Evolutionary conservation across 2,888 invertebrate species (phyloP), one percentile per base, ranked within the genome.

Genomic region (Pseudococcus longispinus): DNA sequence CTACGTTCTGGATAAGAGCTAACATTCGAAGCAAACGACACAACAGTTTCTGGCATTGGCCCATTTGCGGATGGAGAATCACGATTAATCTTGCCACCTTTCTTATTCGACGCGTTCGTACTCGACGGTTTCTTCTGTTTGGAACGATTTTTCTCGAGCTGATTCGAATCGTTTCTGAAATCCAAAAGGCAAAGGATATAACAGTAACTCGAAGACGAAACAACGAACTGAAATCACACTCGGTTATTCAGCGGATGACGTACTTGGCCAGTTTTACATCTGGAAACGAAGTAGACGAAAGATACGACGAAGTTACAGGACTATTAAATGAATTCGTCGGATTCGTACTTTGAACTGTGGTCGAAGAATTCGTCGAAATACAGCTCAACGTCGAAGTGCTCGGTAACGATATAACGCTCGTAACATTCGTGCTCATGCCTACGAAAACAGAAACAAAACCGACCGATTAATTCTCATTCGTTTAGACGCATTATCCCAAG

Each of bases 401-500:
- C 9, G 32, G 55, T 55, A 55, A 84, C 55, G 84, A 60, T 84
- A 84, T 55, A 32, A 84, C 84, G 26, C 70, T 85, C 37, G 86
- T 85, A 29, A 86, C 83, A 86, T 82, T 88, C 44, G 88, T 70
- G 44, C 80, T 86, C n/a, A 42, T 80, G 20, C 86, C 84, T 46
- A 60, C 15, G 60, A 37, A 37, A 32, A 29, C n/a, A 23, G 15
- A 46, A 46, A 5, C 9, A 70, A 70, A 70, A n/a, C n/a, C n/a
- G n/a, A 29, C 6, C 37, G 4, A 70, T 20, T 37, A n/a, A 37
- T 37, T 4, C 74, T 6, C 9, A 37, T 37, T 46, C 44, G 13
- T 46, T 13, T 13, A 15, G 15, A 13, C 44, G 13, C 0, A 80
- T 0, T 2, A 42, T 42, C 20, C 20, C n/a, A 23, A 23, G 20